Percentiles rank a stretch among this genome's conserved stretches.
These are phyloP conservation scores for Forficula auricularia DNA, from an alignment of 1,140 invertebrate species.

Conservation along the genomic window DNA sequence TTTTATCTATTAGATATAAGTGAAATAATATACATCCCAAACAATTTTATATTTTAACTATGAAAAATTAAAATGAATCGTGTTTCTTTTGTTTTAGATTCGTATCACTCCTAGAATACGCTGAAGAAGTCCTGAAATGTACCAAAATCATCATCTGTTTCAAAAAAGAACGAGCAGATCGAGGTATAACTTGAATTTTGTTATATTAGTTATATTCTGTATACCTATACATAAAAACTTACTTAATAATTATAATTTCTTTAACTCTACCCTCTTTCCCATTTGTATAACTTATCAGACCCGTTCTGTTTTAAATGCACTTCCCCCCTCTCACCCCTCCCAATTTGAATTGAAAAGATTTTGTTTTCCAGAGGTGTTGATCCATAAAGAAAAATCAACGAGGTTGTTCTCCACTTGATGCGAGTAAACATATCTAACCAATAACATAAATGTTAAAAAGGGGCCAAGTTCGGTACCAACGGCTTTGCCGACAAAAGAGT, in stretches of 20 bases:
- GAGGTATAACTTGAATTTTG: slow-evolving; percentile 30
- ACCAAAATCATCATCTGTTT: slow-evolving; percentile 65
- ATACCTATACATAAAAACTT: background rate
- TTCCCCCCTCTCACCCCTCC: too few species aligned
- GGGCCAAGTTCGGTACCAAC: too few species aligned
- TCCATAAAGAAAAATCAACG: too few species aligned
- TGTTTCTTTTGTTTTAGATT: slow-evolving; percentile 33
- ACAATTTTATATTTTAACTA: too few species aligned
- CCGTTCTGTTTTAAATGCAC: too few species aligned
- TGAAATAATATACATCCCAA: background rate
- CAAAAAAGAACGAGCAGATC: slow-evolving; percentile 64
- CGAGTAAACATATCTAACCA: too few species aligned
- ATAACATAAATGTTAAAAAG: too few species aligned
- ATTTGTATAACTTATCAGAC: slow-evolving; percentile 14
- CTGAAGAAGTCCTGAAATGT: slow-evolving; percentile 79
- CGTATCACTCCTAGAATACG: slow-evolving; percentile 82
- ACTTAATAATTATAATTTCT: background rate
- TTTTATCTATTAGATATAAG: background rate
- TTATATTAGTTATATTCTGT: slow-evolving; percentile 13
- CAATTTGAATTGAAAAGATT: background rate
- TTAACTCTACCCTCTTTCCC: slow-evolving; percentile 5
- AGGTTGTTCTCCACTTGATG: too few species aligned
- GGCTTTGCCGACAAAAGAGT: too few species aligned
- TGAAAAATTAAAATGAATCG: too few species aligned
- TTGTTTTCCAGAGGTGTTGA: too few species aligned